Evolutionary conservation across 2,888 invertebrate genomes (phyloP).

Genomic region (Neoaliturus tenellus): DNA sequence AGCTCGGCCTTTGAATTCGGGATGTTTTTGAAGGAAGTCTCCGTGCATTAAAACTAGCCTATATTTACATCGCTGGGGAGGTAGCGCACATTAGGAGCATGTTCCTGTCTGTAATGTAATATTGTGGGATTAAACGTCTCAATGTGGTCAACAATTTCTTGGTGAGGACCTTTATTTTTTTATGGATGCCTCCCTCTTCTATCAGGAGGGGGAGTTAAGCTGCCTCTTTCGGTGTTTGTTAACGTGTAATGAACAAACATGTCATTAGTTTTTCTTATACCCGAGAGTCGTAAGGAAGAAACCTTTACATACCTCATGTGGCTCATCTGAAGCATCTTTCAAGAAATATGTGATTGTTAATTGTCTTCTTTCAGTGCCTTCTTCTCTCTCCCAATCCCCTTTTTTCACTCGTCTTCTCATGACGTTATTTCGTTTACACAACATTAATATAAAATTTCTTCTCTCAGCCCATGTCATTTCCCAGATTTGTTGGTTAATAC

Average conservation of each 20-base stretch:
- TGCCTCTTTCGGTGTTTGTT: slow-evolving; percentile 48
- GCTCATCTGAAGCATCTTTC: neutral
- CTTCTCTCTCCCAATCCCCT: too few relatives aligned
- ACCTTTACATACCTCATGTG: slow-evolving; percentile 54
- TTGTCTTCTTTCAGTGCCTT: neutral
- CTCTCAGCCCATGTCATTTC: slow-evolving; percentile 2
- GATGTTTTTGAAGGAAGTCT: slow-evolving; percentile 50
- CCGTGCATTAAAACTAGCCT: slow-evolving; percentile 53
- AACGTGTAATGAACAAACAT: slow-evolving; percentile 42
- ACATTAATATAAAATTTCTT: slow-evolving; percentile 25
- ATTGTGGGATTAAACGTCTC: slow-evolving; percentile 56
- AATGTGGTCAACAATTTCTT: slow-evolving; percentile 56
- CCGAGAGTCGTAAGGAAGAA: slow-evolving; percentile 57
- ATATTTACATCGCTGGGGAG: slow-evolving; percentile 61
- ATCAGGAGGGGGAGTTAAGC: slow-evolving; percentile 53
- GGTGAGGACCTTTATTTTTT: slow-evolving; percentile 34
- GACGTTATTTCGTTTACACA: slow-evolving; percentile 4
- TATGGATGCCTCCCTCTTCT: slow-evolving; percentile 46
- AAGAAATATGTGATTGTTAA: neutral
- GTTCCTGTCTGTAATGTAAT: slow-evolving; percentile 63
- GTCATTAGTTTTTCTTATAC: slow-evolving; percentile 57
- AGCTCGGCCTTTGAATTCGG: slow-evolving; percentile 41
- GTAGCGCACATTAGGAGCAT: slow-evolving; percentile 62
- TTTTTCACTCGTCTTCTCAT: too few relatives aligned
- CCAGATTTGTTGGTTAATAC: slow-evolving; percentile 51